phyloP scores from a whole-genome alignment of 2,888 invertebrate genomes.

The Endotricha flammealis region DNA sequence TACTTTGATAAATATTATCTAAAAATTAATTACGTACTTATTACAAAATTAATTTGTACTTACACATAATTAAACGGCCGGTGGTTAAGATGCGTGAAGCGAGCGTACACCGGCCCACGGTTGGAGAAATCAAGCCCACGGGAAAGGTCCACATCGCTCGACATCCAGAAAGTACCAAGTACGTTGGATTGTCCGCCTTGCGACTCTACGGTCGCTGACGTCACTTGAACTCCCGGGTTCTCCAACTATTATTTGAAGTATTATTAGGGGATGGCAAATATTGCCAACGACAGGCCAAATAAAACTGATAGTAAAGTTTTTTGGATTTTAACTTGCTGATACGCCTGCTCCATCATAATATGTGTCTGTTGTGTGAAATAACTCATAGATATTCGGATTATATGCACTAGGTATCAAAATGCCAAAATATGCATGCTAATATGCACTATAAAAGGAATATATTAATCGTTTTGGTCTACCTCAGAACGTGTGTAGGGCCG shows the following conservation, averaged over 20 bases:
- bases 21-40: too few species aligned
- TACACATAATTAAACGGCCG: conserved; percentile 82
- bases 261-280: too few species aligned
- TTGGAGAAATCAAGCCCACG: conserved; percentile 87
- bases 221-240: conserved; percentile 79
- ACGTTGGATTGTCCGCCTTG: conserved; percentile 70
- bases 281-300: too few species aligned
- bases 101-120: conserved; percentile 83
- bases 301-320: too few species aligned
- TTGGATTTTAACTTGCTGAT: too few species aligned
- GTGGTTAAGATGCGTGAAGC: conserved; percentile 89
- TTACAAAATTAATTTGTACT: conserved; percentile 22
- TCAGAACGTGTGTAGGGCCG: conserved; percentile 58
- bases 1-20: too few species aligned
- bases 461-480: conserved; percentile 29
- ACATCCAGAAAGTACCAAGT: conserved; percentile 87
- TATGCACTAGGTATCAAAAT: too few species aligned
- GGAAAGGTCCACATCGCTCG: conserved; percentile 87
- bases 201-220: conserved; percentile 65
- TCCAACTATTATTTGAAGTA: conserved; percentile 74
- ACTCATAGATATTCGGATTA: too few species aligned
- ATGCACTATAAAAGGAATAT: too few species aligned
- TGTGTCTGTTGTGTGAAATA: too few species aligned
- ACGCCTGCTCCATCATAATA: too few species aligned
- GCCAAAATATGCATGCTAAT: too few species aligned